phyloP scores from a whole-genome alignment of 2,797 vertebrate species.

The Chelidonichthys spinosus region DNA sequence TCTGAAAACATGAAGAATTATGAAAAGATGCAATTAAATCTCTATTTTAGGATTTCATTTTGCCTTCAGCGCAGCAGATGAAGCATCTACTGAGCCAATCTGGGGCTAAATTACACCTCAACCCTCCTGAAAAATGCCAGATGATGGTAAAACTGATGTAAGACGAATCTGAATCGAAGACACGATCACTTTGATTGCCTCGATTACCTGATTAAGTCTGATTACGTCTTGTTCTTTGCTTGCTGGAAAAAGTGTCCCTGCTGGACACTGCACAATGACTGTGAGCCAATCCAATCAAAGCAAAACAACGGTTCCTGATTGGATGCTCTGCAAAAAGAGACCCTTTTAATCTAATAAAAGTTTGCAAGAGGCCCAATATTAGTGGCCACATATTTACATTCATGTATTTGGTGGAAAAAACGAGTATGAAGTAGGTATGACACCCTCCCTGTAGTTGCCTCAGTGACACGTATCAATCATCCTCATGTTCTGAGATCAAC shows the following conservation, averaged over 20 bases:
- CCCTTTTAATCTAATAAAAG: neutral
- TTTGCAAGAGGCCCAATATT: too few species aligned
- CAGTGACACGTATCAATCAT: too few species aligned
- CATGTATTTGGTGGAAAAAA: too few species aligned
- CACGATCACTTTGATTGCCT: neutral
- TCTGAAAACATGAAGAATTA: neutral
- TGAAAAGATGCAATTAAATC: too few species aligned
- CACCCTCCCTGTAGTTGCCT: too few species aligned
- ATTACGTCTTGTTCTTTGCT: conserved; percentile 7
- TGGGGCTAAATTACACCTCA: neutral
- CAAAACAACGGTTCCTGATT: conserved; percentile 5
- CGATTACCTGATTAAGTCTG: neutral
- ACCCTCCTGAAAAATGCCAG: neutral
- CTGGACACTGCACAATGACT: conserved; percentile 10
- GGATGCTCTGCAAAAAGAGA: conserved; percentile 9
- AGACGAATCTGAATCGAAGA: neutral
- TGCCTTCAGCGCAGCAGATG: neutral
- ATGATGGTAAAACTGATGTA: neutral
- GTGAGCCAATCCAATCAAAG: conserved; percentile 30
- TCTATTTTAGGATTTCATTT: neutral
- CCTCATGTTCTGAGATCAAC: neutral
- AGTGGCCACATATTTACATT: too few species aligned
- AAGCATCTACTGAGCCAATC: neutral
- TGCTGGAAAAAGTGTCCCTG: conserved; percentile 7
- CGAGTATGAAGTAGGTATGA: too few species aligned